Evolutionary conservation across 2,113 vertebrate genomes (phyloP).

Genomic region (Sorex fumeus): DNA sequence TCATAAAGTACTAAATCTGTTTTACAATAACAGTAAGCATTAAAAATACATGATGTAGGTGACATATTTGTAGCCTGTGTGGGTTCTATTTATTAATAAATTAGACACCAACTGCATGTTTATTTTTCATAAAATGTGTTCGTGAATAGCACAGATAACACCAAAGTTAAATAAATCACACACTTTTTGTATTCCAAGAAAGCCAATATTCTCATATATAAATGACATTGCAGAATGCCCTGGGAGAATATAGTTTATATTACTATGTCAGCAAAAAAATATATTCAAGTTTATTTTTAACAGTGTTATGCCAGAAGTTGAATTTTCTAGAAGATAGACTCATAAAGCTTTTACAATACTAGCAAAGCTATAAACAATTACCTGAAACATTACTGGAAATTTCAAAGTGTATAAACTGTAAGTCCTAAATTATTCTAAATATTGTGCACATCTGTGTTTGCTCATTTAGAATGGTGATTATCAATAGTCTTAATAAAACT

Average conservation of each 20-base stretch:
- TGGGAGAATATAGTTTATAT: conserved; percentile 57
- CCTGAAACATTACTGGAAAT: background rate
- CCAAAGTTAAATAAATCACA: conserved; percentile 71
- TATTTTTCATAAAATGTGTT: conserved; percentile 62
- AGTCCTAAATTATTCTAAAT: background rate
- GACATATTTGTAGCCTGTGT: conserved; percentile 60
- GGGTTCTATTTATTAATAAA: conserved; percentile 72
- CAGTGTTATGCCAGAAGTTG: conserved; percentile 50
- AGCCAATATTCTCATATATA: conserved; percentile 62
- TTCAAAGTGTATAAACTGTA: background rate
- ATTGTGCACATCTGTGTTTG: background rate
- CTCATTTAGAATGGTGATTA: background rate
- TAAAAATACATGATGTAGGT: conserved; percentile 26
- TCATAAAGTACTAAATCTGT: conserved; percentile 55
- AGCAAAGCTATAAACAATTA: conserved; percentile 47
- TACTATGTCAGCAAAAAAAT: conserved; percentile 66
- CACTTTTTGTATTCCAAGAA: conserved; percentile 67
- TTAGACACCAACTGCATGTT: conserved; percentile 47
- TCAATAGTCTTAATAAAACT: conserved; percentile 1
- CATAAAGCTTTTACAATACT: conserved; percentile 53
- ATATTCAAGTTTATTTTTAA: conserved; percentile 45
- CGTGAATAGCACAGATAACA: conserved; percentile 63
- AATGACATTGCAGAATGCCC: conserved; percentile 2
- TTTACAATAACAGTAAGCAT: conserved; percentile 3
- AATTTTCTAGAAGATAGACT: conserved; percentile 26